A percentile compares a stretch with the other conserved stretches of the same genome.
phyloP scores from a whole-genome alignment of 2,797 vertebrate genomes.

The Morelia viridis region DNA sequence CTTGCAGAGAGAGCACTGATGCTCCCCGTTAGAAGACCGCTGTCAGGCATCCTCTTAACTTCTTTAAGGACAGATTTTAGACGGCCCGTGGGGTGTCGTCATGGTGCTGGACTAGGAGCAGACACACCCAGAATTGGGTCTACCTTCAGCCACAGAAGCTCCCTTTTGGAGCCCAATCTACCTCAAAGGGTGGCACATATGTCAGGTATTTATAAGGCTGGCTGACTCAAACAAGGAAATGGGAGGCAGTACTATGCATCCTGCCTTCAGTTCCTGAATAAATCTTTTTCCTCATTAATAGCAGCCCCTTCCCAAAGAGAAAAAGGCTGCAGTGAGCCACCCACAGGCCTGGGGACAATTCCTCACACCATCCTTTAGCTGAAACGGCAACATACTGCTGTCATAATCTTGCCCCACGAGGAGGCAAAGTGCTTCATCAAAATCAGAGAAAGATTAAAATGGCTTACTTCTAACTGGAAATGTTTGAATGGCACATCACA shows the following conservation, averaged over 20 bases:
- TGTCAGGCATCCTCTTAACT: no score
- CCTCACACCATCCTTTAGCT: no score
- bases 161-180: no score
- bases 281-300: neutral
- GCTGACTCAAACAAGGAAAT: neutral
- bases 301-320: neutral
- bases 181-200: neutral
- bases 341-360: no score
- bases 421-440: neutral
- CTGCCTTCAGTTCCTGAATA: neutral
- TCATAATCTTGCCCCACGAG: neutral
- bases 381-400: neutral
- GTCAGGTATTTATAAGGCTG: neutral
- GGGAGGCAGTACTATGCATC: neutral
- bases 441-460: neutral
- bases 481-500: neutral
- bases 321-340: no score
- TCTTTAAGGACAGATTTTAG: no score
- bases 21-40: no score
- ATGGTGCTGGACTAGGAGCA: no score
- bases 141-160: no score
- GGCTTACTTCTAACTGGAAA: constrained; percentile 17
- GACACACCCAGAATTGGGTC: no score
- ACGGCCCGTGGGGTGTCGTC: no score
- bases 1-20: no score